phyloP scores from a whole-genome alignment of 2,888 invertebrate genomes.

The Isoperla grammatica region DNA sequence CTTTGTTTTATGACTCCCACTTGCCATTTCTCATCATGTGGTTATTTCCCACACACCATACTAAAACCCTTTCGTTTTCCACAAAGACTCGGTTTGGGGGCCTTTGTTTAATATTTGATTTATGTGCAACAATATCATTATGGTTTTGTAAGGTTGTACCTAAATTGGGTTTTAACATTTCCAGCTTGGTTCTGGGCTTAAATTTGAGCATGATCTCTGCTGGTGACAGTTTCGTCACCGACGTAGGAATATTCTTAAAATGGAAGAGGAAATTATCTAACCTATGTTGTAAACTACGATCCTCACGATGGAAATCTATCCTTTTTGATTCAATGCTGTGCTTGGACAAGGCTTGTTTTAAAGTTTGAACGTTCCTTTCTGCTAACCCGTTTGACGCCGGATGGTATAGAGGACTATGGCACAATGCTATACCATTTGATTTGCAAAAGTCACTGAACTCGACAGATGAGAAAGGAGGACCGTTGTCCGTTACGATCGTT shows the following conservation, averaged over 20 bases:
- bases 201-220: constrained; percentile 25
- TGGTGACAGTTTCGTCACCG: constrained; percentile 23
- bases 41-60: too few species aligned
- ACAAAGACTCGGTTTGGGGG: too few species aligned
- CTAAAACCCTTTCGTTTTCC: too few species aligned
- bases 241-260: too few species aligned
- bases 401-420: constrained; percentile 14
- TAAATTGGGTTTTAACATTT: too few species aligned
- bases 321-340: constrained; percentile 4
- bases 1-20: too few species aligned
- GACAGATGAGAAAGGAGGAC: constrained; percentile 12
- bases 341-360: constrained; percentile 25
- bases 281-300: constrained; percentile 13
- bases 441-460: constrained; percentile 14
- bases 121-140: too few species aligned
- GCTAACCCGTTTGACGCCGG: constrained; percentile 15
- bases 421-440: constrained; percentile 6
- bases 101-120: too few species aligned
- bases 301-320: constrained; percentile 22
- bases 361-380: not conserved
- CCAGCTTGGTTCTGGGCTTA: constrained; percentile 18
- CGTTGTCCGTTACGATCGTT: constrained; percentile 19
- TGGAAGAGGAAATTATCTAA: not conserved
- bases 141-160: too few species aligned
- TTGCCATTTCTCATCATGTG: too few species aligned